A percentile compares a stretch with the other conserved stretches of the same genome.
These are phyloP conservation scores for Cardiocondyla obscurior DNA, from an alignment of 1,140 invertebrate genomes.

Conservation along the genomic window DNA sequence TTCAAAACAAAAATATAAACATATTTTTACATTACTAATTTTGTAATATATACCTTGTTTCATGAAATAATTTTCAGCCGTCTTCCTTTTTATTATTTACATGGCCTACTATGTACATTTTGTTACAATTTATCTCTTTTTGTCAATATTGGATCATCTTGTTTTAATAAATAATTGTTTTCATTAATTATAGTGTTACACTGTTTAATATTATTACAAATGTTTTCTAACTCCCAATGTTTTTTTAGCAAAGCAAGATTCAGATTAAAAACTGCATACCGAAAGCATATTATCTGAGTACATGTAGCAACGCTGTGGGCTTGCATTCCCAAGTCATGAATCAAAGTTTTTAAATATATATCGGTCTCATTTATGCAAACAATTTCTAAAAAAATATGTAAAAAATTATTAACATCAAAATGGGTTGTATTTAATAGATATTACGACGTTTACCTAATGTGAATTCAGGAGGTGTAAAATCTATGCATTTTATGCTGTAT, in stretches of 20 bases:
- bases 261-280: slow-evolving; percentile 92
- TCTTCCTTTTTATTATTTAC: no score
- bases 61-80: no score
- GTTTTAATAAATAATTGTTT: slow-evolving; percentile 83
- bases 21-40: background rate
- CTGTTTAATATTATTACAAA: slow-evolving; percentile 89
- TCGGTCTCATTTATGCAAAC: slow-evolving; percentile 93
- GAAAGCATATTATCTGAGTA: slow-evolving; percentile 90
- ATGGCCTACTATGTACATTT: slow-evolving; percentile 10
- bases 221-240: slow-evolving; percentile 91
- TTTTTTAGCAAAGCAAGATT: slow-evolving; percentile 91
- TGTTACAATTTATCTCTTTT: slow-evolving; percentile 13
- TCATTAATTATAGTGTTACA: slow-evolving; percentile 84
- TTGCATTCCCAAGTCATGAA: slow-evolving; percentile 92
- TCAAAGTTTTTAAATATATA: slow-evolving; percentile 88
- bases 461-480: slow-evolving; percentile 93
- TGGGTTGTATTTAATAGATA: background rate
- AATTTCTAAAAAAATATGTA: slow-evolving; percentile 88
- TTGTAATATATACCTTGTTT: background rate
- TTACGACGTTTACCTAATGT: slow-evolving; percentile 88
- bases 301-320: slow-evolving; percentile 92
- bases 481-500: slow-evolving; percentile 93
- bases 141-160: slow-evolving; percentile 75
- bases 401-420: slow-evolving; percentile 11
- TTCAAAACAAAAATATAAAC: background rate